Conservation (phyloP, 2,113 vertebrate species). For the Apistogramma diplotaenia region DNA sequence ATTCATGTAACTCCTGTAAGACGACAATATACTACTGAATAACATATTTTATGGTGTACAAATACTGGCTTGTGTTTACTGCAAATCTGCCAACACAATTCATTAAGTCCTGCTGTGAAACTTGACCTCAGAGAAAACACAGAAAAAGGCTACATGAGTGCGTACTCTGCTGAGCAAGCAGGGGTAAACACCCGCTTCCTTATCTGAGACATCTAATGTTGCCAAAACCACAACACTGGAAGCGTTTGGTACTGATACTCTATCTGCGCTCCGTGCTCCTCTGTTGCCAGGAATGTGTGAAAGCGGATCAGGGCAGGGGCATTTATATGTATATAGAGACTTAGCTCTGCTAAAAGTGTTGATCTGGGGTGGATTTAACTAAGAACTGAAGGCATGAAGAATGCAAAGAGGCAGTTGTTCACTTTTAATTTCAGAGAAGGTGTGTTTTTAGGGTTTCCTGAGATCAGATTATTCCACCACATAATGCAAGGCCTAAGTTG, state of each 20-base stretch:
- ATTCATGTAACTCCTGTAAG: neutral
- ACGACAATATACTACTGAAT: neutral
- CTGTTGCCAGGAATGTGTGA: constrained; percentile 64
- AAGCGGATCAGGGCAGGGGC: constrained; percentile 46
- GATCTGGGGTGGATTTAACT: constrained; percentile 1
- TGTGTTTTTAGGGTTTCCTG: neutral
- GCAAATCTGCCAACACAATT: constrained; percentile 43
- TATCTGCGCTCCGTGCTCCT: constrained; percentile 43
- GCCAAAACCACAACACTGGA: constrained; percentile 62
- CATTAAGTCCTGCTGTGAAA: constrained; percentile 46
- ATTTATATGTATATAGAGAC: constrained; percentile 33
- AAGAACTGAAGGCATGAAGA: neutral
- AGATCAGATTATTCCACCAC: neutral
- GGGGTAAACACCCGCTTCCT: constrained; percentile 44
- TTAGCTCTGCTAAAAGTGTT: constrained; percentile 36
- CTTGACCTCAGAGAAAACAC: constrained; percentile 44
- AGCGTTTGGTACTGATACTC: constrained; percentile 57
- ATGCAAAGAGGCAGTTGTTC: neutral
- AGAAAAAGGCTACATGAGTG: constrained; percentile 24
- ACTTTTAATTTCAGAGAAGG: neutral
- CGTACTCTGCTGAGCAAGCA: constrained; percentile 21
- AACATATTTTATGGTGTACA: neutral
- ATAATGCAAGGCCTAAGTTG: neutral
- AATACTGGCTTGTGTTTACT: neutral
- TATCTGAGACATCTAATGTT: constrained; percentile 63